Evolutionary conservation across 2,797 vertebrate genomes (phyloP), one percentile per base, ranked within the genome.

Genomic region (Morus bassanus): DNA sequence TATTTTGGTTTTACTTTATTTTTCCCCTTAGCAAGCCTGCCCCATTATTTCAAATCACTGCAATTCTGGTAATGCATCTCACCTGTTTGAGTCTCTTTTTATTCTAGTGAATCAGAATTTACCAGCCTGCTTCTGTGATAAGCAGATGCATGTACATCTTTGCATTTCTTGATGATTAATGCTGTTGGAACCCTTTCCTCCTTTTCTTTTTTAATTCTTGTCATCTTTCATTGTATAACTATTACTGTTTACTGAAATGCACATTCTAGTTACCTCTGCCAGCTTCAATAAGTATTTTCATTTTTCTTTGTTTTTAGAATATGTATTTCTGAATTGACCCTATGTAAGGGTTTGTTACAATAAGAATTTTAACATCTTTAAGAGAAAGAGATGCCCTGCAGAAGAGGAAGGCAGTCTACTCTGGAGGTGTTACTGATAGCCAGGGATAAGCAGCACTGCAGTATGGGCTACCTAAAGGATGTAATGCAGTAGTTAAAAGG

Each of bases 31-130:
- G 17, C 5, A 25, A 70, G 18, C 23, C 54, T 67, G 23, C 5
- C 25, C 35, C 0, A 0, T 79, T 68, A 5, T 19, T 92, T 83
- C 45, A 70, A 80, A 64, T 80, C 33, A 4, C 18, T 54, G 13
- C 11, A 1, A 3, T 35, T 41, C 27, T 68, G 0, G 0, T 65
- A 22, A 57, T 6, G 11, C 0, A 0, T n/a, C 53, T 93, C 30
- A 9, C 5, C 18, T 18, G 4, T 3, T 23, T 41, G 16, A 54
- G 11, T 22, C 33, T 33, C 6, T 24, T 22, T 78, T 61, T 37
- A 11, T 59, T 41, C 10, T 18, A 8, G 7, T 17, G 17, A 56
- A n/a, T 33, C 10, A 18, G 33, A 54, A 60, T 73, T 64, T 45
- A 30, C 8, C 12, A 61, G 12, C 56, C 33, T 85, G 28, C 43